Percentiles rank a stretch among this genome's conserved stretches.
These are phyloP conservation scores for Planiliza haematocheilus DNA, from an alignment of 2,113 vertebrate genomes.

Conservation along the genomic window DNA sequence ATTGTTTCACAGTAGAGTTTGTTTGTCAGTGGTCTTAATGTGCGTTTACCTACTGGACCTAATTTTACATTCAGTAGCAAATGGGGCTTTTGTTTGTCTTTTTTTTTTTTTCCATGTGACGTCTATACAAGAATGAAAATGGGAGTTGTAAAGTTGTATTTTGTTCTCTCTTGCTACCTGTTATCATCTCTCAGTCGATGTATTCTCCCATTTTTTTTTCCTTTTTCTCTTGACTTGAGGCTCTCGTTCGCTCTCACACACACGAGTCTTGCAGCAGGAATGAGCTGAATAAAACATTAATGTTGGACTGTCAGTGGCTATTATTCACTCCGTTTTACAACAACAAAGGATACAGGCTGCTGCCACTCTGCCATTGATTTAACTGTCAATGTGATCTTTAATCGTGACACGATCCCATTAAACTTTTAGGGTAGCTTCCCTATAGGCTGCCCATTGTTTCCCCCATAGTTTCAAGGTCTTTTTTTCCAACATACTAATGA, in stretches of 20 bases:
- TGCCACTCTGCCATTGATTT: slow-evolving; percentile 42
- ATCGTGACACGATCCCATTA: slow-evolving; percentile 39
- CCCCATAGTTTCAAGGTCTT: slow-evolving; percentile 9
- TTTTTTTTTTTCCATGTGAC: background rate
- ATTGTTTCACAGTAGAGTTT: too few relatives aligned
- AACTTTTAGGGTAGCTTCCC: slow-evolving; percentile 25
- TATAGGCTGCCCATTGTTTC: slow-evolving; percentile 6
- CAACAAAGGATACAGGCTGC: slow-evolving; percentile 41
- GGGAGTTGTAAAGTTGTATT: background rate
- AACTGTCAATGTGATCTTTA: slow-evolving; percentile 35
- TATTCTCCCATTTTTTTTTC: background rate
- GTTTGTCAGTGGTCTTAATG: too few relatives aligned
- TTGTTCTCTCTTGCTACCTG: background rate
- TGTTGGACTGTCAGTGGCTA: slow-evolving; percentile 29
- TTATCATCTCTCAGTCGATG: background rate
- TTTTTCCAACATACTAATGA: slow-evolving; percentile 25
- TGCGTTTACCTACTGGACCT: too few relatives aligned
- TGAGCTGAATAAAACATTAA: slow-evolving; percentile 42
- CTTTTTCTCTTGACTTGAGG: background rate
- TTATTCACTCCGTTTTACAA: slow-evolving; percentile 45
- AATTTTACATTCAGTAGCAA: too few relatives aligned
- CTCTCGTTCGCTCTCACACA: background rate
- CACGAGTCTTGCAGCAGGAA: slow-evolving; percentile 26
- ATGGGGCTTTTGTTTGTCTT: too few relatives aligned
- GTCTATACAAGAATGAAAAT: background rate